Percentiles rank a stretch among this genome's conserved stretches.
phyloP scores from a whole-genome alignment of 2,888 invertebrate species.

The Dermolepida albohirtum region DNA sequence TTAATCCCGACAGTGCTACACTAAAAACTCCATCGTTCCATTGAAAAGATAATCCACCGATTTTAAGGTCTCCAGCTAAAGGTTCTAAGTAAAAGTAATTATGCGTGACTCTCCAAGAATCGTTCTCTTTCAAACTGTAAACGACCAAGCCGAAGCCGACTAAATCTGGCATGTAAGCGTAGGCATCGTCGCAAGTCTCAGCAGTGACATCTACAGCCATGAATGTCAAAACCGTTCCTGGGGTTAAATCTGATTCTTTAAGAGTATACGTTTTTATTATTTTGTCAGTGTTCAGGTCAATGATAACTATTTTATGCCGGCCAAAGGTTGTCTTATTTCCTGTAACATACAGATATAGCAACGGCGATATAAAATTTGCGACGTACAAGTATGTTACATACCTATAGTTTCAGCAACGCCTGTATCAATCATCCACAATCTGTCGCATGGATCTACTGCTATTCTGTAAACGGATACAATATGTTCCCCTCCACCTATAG shows the following conservation, averaged over 20 bases:
- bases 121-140: conserved; percentile 69
- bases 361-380: no score
- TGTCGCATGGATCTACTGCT: conserved; percentile 76
- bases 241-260: conserved; percentile 64
- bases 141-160: conserved; percentile 72
- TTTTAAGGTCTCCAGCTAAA: conserved; percentile 72
- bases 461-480: conserved; percentile 80
- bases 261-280: conserved; percentile 71
- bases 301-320: conserved; percentile 74
- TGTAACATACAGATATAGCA: background rate
- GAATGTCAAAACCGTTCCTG: conserved; percentile 72
- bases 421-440: conserved; percentile 85
- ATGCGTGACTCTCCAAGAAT: conserved; percentile 77
- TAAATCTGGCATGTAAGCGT: conserved; percentile 79
- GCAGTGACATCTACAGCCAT: conserved; percentile 75
- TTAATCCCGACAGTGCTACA: conserved; percentile 70
- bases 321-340: conserved; percentile 61
- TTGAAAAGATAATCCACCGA: conserved; percentile 78
- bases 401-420: conserved; percentile 78
- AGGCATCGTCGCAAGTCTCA: conserved; percentile 72
- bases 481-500: conserved; percentile 46
- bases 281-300: conserved; percentile 74
- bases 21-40: conserved; percentile 88
- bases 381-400: conserved; percentile 56
- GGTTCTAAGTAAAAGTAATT: conserved; percentile 83